phyloP scores from a whole-genome alignment of 1,140 invertebrate species.

The Meloidogyne chitwoodi region DNA sequence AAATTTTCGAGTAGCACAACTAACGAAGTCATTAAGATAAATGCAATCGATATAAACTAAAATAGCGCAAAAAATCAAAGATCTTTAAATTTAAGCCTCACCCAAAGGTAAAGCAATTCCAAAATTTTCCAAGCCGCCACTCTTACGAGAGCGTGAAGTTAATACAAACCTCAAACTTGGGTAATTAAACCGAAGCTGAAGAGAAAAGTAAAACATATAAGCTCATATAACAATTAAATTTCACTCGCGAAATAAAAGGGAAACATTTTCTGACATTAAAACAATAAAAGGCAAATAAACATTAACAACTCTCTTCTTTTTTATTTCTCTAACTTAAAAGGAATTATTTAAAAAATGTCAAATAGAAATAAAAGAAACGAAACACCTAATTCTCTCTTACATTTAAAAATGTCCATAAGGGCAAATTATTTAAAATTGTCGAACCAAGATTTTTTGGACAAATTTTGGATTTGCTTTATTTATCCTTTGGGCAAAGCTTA shows the following conservation, averaged over 20 bases:
- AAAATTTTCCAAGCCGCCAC: background rate
- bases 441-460: background rate
- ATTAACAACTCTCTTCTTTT: background rate
- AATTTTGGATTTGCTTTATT: no score
- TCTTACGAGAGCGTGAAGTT: background rate
- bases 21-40: no score
- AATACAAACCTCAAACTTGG: background rate
- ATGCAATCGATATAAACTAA: no score
- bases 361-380: background rate
- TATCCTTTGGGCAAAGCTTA: no score
- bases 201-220: background rate
- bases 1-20: no score
- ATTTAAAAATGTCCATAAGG: background rate
- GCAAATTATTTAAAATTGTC: background rate
- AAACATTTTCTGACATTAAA: no score
- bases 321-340: background rate
- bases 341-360: background rate
- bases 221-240: background rate
- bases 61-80: no score
- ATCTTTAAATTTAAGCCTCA: background rate
- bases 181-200: background rate
- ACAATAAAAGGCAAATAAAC: background rate
- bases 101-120: background rate
- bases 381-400: background rate
- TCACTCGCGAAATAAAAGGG: background rate